Evolutionary conservation across 1,140 invertebrate genomes (phyloP), one percentile per base, ranked within the genome.

Genomic region (Aradophagus sp.): DNA sequence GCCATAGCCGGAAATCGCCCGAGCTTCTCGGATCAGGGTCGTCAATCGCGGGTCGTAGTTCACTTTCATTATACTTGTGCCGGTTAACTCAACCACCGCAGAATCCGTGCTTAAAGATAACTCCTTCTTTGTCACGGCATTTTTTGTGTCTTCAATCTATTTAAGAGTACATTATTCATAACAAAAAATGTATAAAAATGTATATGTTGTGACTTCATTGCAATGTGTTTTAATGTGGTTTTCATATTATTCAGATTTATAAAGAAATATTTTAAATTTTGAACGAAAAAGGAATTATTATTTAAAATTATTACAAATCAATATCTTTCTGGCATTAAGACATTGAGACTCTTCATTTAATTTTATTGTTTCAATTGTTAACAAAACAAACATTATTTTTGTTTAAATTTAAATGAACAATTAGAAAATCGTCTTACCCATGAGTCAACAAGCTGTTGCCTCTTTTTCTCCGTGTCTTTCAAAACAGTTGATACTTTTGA

Each of bases 21-120:
- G 87, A 1, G 95, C 93, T 85, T 98, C 95, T 69, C 91, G 86
- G 36, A 96, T 91, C 41, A 98, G 83, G 1, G 88, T 90, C 0
- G 95, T 91, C 27, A 98, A 81, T 50, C 91, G 86, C 2, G 93
- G 91, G 69, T 95, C 93, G 81, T 95, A 98, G 72, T 93, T 97
- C 0, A 98, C 95, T 45, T 90, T 89, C 87, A 97, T 91, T 61
- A 97, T 84, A 36, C 82, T 87, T 1, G 78, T 77, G 1, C 79
- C 80, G 2, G 85, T 87, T 39, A 90, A 79, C 53, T 89, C 87
- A 8, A 90, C 87, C 2, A 90, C 88, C 0, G 88, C 82, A n/a
- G 85, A 86, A 52, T 88, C 87, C 0, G 81, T 78, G 2, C 87
- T 84, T 1, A 89, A 72, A 3, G 85, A 84, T 1, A 89, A 72